Conservation (phyloP, 2,888 invertebrate genomes). For the Phyllotreta cruciferae region DNA sequence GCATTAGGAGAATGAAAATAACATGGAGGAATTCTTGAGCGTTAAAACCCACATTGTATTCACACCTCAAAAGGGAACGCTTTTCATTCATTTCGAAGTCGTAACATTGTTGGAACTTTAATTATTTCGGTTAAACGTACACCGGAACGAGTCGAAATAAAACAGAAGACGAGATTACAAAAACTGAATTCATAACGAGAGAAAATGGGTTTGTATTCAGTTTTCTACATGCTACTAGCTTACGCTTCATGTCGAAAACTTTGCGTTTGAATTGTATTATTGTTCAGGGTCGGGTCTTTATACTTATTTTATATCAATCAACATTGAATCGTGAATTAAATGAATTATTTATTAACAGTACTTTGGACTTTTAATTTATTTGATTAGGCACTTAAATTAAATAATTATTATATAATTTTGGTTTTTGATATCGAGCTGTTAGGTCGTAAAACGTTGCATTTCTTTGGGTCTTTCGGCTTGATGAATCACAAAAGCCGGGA, state of each 20-base stretch:
- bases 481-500: conserved; percentile 21
- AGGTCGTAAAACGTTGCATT: too few relatives aligned
- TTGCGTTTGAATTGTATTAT: too few relatives aligned
- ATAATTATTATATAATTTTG: too few relatives aligned
- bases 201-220: conserved; percentile 11
- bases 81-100: conserved; percentile 23
- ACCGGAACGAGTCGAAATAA: conserved; percentile 20
- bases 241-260: too few relatives aligned
- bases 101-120: conserved; percentile 22
- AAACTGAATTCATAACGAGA: conserved; percentile 19
- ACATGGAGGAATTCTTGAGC: conserved; percentile 18
- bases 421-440: too few relatives aligned
- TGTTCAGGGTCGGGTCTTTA: too few relatives aligned
- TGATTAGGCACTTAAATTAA: too few relatives aligned
- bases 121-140: conserved; percentile 21
- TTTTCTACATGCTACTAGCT: conserved; percentile 2
- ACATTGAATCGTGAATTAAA: too few relatives aligned
- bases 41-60: conserved; percentile 24
- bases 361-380: too few relatives aligned
- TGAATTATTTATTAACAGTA: too few relatives aligned
- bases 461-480: not conserved
- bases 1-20: conserved; percentile 17
- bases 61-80: conserved; percentile 24
- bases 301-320: too few relatives aligned
- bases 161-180: conserved; percentile 20